Conservation (phyloP, 2,113 vertebrate species). For the Toxotes jaculatrix region DNA sequence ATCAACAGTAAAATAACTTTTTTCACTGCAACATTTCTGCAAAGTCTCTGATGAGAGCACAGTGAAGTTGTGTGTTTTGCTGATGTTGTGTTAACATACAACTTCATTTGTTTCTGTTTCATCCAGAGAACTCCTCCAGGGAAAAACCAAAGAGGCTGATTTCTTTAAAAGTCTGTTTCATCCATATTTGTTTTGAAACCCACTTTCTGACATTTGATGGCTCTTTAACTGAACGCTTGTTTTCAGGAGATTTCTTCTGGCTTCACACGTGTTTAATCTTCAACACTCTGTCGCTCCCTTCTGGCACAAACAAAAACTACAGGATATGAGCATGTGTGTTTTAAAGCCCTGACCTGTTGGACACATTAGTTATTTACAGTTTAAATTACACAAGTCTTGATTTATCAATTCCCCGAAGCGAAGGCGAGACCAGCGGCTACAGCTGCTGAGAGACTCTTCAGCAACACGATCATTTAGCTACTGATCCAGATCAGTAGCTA, state of each 20-base stretch:
- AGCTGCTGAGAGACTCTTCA: too few relatives aligned
- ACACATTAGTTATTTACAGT: neutral
- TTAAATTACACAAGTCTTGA: neutral
- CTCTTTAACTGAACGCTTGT: neutral
- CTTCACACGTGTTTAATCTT: neutral
- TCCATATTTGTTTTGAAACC: neutral
- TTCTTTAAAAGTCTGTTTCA: neutral
- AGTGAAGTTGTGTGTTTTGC: too few relatives aligned
- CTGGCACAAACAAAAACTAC: slow-evolving; percentile 25
- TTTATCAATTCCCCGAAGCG: neutral
- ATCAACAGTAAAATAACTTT: too few relatives aligned
- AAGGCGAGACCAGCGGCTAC: too few relatives aligned
- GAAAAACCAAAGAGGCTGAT: neutral
- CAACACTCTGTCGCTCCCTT: slow-evolving; percentile 27
- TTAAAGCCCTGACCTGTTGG: neutral
- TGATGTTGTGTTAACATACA: too few relatives aligned
- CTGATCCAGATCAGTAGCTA: too few relatives aligned
- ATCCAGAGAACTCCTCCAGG: too few relatives aligned
- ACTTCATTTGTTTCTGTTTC: neutral
- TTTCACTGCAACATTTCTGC: too few relatives aligned
- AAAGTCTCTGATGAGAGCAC: too few relatives aligned
- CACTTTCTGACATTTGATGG: neutral
- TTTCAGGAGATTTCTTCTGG: too few relatives aligned
- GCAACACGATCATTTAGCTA: too few relatives aligned
- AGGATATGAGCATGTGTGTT: neutral